These are phyloP conservation scores for Clunio marinus DNA, from an alignment of 2,888 invertebrate genomes.

Conservation along the genomic window DNA sequence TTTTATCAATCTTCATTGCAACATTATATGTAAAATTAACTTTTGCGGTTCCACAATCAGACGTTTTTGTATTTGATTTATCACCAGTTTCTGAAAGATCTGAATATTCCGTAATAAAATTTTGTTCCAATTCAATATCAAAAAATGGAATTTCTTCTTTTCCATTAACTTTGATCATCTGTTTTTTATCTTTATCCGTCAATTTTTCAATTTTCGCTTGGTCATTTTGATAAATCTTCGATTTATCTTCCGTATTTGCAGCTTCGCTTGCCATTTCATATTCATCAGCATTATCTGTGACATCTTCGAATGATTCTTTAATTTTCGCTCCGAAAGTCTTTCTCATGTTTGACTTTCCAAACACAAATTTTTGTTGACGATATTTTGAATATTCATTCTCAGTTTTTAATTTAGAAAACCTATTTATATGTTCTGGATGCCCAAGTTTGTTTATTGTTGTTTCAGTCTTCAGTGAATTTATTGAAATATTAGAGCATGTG, in stretches of 20 bases:
- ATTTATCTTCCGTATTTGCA: conserved; percentile 48
- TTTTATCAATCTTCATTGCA: conserved; percentile 42
- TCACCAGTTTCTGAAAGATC: conserved; percentile 46
- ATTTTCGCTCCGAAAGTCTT: conserved; percentile 39
- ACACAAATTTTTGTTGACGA: conserved; percentile 42
- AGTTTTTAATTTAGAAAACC: conserved; percentile 49
- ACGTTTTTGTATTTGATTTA: conserved; percentile 39
- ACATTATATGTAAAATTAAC: conserved; percentile 44
- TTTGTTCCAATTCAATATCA: too few species aligned
- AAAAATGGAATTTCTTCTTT: conserved; percentile 69
- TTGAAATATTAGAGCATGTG: conserved; percentile 46
- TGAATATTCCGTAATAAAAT: too few species aligned
- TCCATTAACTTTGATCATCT: conserved; percentile 59
- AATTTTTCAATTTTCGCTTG: conserved; percentile 53
- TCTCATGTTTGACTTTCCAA: conserved; percentile 41
- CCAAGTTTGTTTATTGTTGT: conserved; percentile 48
- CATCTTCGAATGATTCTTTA: conserved; percentile 43
- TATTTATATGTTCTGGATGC: conserved; percentile 45
- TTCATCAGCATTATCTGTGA: conserved; percentile 47
- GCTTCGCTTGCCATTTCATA: conserved; percentile 59
- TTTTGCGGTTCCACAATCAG: conserved; percentile 39
- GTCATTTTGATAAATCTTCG: conserved; percentile 43
- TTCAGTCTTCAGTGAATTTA: conserved; percentile 55
- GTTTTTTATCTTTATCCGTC: conserved; percentile 51
- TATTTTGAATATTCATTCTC: conserved; percentile 46